Conservation (phyloP, 2,113 vertebrate species). For the Nycticorax nycticorax region DNA sequence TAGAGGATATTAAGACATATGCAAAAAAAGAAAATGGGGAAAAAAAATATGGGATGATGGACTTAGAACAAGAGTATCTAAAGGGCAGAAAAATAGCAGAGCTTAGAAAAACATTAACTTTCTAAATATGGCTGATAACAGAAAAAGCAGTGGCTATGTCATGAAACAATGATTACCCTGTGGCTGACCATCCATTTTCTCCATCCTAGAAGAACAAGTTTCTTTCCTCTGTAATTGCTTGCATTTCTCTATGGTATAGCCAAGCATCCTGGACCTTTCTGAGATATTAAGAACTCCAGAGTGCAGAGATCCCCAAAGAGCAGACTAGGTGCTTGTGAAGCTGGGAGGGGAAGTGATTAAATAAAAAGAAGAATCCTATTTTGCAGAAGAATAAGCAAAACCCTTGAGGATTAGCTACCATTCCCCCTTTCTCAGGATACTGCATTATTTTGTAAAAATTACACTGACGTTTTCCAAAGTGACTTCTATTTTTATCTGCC, state of each 20-base stretch:
- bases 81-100: slow-evolving; percentile 16
- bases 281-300: neutral
- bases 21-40: neutral
- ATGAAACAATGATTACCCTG: neutral
- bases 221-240: neutral
- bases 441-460: neutral
- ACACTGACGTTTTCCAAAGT: neutral
- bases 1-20: neutral
- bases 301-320: neutral
- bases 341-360: fast-evolving
- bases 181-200: neutral
- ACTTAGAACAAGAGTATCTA: neutral
- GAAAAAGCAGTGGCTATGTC: neutral
- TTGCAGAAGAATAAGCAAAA: neutral
- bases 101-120: slow-evolving; percentile 64
- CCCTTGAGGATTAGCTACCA: neutral
- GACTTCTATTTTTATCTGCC: neutral
- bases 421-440: neutral
- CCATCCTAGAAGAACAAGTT: neutral
- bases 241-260: neutral
- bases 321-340: neutral
- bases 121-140: neutral
- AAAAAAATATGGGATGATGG: neutral
- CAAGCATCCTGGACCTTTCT: neutral
- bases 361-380: neutral